Base-by-base conservation (phyloP, 2,797 vertebrate genomes). In the Falco novaeseelandiae region DNA sequence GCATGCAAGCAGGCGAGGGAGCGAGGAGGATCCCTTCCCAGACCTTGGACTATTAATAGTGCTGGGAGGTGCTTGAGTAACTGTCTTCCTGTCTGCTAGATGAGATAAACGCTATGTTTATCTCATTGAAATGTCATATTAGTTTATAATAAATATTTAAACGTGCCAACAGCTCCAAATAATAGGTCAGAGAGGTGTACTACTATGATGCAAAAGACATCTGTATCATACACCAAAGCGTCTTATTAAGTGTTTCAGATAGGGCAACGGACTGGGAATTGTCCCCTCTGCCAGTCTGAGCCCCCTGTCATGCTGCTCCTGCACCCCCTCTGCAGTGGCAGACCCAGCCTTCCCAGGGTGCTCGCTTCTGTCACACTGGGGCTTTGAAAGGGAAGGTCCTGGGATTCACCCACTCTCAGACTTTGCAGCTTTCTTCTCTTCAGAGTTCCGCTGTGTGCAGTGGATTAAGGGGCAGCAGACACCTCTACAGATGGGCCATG, bases 91-190 rank as follows among this genome's bases (percentile, higher is more conserved):
- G 25, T 79, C 77, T 87, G 26, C 66, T 93, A 91, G 40, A 76
- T 83, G 65, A 87, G 66, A 93, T 65, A 90, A 94, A 83, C 82
- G 40, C 54, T 95, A 61, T 79, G 22, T 66, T 97, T 97, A 91
- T 90, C 63, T 61, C 59, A 51, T 8, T 95, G 57, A 94, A 94
- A 73, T 61, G 55, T 73, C 71, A 63, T 57, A 78, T 55, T 91
- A 69, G 7, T 92, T 84, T 83, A 89, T 78, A 95, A 91, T 93
- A 96, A 82, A 91, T 96, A 96, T 84, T 97, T 95, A 85, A 96
- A 83, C 2, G 29, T 69, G 52, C 15, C 88, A 76, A 58, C 9
- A 88, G 46, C 27, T 48, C 46, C 9, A 1, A 77, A 80, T 16
- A 44, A 25, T 38, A 71, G 63, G 29, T 87, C 20, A 6, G 69